Evolutionary conservation across 1,140 invertebrate genomes (phyloP), one percentile per base, ranked within the genome.

Genomic region (Bombus confusus): DNA sequence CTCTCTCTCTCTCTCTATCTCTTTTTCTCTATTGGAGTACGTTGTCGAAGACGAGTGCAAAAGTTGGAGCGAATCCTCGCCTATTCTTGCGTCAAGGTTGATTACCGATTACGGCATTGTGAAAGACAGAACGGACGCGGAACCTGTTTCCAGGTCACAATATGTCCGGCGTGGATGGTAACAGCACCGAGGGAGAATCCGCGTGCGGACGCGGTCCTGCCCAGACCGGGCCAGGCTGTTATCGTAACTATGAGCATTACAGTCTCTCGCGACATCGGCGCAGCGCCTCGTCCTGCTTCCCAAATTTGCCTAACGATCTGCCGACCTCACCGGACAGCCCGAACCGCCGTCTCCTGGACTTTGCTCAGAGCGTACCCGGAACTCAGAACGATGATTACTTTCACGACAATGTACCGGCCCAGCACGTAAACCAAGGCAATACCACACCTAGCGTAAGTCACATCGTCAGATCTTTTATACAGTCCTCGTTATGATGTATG

Each of bases 131-230:
- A 82, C 57, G 86, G 71, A 79, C 72, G 41, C 34, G 77, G 47
- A 68, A 88, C 72, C 43, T 88, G 52, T 79, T 87, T 91, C 34
- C 88, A 98, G 98, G 98, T 96, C 98, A 98, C 96, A 98, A 98
- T 96, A 96, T 98, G 96, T 98, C 98, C 91, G 97, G 98, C 94
- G 97, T 96, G 88, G 98, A 98, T 93, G 97, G 97, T 85, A 98
- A 97, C 95, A 98, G 98, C 93, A 96, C 98, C 79, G 97, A 98
- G 91, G 98, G 97, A 77, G 98, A 98, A 89, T 96, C 96, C 71
- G 96, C 96, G 52, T 96, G 96, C 87, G 95, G 95, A 81, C 95
- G 96, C 74, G 96, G 97, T 87, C 97, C 97, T 74, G 96, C 97
- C 10, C 96, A 97, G 91, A 97, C 97, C 22, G 97, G 97, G 22